Conservation (phyloP, 2,113 vertebrate genomes). For the Chionomys nivalis region DNA sequence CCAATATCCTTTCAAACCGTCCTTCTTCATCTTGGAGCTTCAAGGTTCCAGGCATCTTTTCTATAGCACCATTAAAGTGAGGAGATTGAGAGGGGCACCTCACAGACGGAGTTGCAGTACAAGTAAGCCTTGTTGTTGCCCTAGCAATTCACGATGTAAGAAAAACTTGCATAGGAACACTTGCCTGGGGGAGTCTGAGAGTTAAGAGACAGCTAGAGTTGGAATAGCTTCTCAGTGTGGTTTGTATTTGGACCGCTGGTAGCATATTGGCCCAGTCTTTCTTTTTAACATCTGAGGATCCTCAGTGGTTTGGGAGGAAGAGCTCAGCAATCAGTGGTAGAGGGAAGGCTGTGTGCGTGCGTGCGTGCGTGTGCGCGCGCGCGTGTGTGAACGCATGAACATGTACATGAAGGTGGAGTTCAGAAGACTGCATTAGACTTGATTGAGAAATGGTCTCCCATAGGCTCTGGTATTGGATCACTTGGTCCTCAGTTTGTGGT, state of each 20-base stretch:
- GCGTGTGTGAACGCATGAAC: background rate
- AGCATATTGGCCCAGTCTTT: background rate
- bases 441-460: background rate
- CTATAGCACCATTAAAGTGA: background rate
- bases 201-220: slow-evolving; percentile 4
- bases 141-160: background rate
- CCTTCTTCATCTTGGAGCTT: background rate
- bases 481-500: background rate
- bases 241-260: background rate
- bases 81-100: background rate
- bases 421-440: background rate
- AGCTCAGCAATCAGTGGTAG: background rate
- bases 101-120: background rate
- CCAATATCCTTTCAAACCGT: background rate
- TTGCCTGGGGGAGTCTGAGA: background rate
- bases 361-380: background rate
- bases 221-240: background rate
- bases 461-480: background rate
- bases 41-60: background rate
- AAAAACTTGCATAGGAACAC: background rate
- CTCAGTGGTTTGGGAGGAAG: background rate
- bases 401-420: too few relatives aligned
- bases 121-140: background rate
- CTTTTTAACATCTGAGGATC: background rate
- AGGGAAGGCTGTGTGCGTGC: background rate